Evolutionary conservation across 2,888 invertebrate genomes (phyloP).

Genomic region (Pherbina coryleti): DNA sequence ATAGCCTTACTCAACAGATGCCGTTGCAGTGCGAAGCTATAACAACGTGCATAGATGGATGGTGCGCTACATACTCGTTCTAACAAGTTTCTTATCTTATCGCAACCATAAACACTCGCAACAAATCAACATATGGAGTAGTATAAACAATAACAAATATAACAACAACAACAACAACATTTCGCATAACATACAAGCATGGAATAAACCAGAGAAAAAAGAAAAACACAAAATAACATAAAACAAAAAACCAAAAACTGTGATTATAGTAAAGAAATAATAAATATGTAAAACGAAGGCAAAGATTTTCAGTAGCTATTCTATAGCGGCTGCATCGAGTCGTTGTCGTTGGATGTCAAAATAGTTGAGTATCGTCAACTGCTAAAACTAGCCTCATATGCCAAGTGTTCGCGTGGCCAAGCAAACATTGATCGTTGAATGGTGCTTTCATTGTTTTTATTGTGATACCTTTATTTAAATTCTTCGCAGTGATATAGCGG

Average conservation of each 20-base stretch:
- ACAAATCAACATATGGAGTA: slow-evolving; percentile 19
- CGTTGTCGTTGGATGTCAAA: slow-evolving; percentile 26
- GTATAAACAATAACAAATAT: not conserved
- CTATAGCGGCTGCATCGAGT: slow-evolving; percentile 60
- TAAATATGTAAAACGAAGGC: slow-evolving; percentile 55
- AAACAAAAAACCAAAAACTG: slow-evolving; percentile 18
- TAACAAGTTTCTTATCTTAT: slow-evolving; percentile 37
- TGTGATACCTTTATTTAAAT: not conserved
- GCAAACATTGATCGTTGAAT: not conserved
- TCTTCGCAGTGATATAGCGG: no score
- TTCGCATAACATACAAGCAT: slow-evolving; percentile 2
- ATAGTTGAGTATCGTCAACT: not conserved
- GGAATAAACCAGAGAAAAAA: not conserved
- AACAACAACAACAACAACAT: not conserved
- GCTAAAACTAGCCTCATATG: not conserved
- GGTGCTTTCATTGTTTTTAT: not conserved
- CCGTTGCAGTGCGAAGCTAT: no score
- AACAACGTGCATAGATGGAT: not conserved
- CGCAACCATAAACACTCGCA: slow-evolving; percentile 13
- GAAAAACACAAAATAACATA: not conserved
- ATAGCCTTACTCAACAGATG: no score
- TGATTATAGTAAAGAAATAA: slow-evolving; percentile 28
- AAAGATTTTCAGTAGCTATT: slow-evolving; percentile 58
- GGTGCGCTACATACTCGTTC: not conserved
- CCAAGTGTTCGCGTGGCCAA: slow-evolving; percentile 14